These are phyloP conservation scores for Folsomia candida DNA, from an alignment of 2,888 invertebrate genomes.

Conservation along the genomic window DNA sequence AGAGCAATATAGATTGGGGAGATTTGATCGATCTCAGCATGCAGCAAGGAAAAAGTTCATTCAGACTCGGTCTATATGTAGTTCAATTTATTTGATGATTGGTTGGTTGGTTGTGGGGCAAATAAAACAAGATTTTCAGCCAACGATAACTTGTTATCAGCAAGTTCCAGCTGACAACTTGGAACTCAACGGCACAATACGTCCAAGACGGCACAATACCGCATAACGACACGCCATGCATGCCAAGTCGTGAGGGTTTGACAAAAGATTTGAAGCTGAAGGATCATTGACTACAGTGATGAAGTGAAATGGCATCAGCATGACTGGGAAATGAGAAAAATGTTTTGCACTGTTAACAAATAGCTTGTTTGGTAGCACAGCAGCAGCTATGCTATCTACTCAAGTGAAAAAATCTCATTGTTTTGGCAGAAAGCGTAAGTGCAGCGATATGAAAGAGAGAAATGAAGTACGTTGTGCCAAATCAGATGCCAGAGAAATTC, in stretches of 20 bases:
- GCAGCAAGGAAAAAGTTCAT: no score
- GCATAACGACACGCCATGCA: not conserved
- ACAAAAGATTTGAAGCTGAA: not conserved
- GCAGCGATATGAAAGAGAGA: no score
- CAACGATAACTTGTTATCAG: not conserved
- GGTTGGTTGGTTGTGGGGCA: no score
- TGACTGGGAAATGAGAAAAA: not conserved
- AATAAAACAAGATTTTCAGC: no score
- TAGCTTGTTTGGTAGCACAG: not conserved
- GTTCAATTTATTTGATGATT: no score
- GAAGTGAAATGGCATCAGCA: not conserved
- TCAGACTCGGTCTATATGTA: no score
- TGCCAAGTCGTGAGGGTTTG: not conserved
- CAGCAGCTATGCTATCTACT: not conserved
- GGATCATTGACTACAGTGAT: not conserved
- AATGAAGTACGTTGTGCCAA: no score
- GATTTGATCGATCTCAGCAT: no score
- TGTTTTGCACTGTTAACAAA: not conserved
- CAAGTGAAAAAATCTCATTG: not conserved
- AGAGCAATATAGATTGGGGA: not conserved
- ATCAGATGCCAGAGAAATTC: slow-evolving; percentile 24
- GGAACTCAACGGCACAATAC: not conserved
- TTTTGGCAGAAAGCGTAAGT: slow-evolving; percentile 1
- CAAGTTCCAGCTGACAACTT: not conserved
- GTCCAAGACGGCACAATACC: not conserved